Conservation (phyloP, 2,888 invertebrate genomes). For the Tinea pellionella region DNA sequence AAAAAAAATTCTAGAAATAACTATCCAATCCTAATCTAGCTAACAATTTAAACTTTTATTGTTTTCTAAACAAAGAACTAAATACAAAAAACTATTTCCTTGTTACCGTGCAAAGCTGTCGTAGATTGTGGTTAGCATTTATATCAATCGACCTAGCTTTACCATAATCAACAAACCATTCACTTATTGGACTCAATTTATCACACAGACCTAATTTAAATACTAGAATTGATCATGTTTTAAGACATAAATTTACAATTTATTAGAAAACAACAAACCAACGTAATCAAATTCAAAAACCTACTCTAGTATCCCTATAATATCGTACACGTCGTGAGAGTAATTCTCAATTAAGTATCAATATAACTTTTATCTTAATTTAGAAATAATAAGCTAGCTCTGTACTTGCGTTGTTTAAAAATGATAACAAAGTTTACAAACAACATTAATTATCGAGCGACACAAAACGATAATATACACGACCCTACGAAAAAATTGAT, state of each 20-base stretch:
- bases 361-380: too few species aligned
- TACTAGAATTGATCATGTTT: not conserved
- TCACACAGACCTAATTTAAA: not conserved
- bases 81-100: not conserved
- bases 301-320: too few species aligned
- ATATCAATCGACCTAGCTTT: not conserved
- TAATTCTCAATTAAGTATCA: too few species aligned
- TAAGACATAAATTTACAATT: too few species aligned
- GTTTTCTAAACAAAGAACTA: not conserved
- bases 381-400: too few species aligned
- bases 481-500: not conserved
- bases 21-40: too few species aligned
- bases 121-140: not conserved
- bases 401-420: not conserved
- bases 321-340: too few species aligned
- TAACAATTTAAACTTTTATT: too few species aligned
- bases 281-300: too few species aligned
- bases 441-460: not conserved
- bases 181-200: not conserved
- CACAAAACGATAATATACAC: not conserved
- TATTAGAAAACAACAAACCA: too few species aligned
- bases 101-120: not conserved
- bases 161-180: not conserved
- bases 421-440: not conserved
- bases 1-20: too few species aligned